phyloP scores from a whole-genome alignment of 2,797 vertebrate genomes.

The Sebastes steindachneri region DNA sequence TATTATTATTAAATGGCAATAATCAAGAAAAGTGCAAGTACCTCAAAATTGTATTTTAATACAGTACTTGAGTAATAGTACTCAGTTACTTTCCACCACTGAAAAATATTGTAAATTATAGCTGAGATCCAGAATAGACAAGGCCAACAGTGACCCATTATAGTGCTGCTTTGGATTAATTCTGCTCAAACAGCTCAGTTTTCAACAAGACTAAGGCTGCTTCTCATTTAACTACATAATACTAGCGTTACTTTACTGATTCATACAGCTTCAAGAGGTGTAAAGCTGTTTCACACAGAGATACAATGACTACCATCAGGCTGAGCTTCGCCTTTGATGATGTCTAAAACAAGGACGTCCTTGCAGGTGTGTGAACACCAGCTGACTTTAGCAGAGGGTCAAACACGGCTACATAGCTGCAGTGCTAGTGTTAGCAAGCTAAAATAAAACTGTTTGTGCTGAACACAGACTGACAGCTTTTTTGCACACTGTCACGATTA shows the following conservation, averaged over 20 bases:
- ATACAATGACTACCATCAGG: fast-evolving
- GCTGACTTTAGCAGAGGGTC: slow-evolving; percentile 58
- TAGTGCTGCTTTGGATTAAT: neutral
- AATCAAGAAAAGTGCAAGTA: neutral
- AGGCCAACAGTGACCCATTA: neutral
- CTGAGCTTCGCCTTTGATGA: neutral
- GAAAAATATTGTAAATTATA: neutral
- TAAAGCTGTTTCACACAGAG: neutral
- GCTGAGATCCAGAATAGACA: neutral
- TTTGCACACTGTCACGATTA: neutral
- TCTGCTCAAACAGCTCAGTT: neutral
- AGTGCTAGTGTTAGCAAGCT: slow-evolving; percentile 2
- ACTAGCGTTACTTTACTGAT: neutral
- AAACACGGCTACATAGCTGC: slow-evolving; percentile 21
- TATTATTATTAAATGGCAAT: no score
- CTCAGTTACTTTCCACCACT: neutral
- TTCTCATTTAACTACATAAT: neutral
- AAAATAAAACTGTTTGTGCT: neutral
- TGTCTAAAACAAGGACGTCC: slow-evolving; percentile 38
- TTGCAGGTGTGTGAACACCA: slow-evolving; percentile 42
- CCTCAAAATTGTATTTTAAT: neutral
- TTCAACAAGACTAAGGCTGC: neutral
- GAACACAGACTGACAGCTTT: neutral
- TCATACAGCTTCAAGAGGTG: fast-evolving
- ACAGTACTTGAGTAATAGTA: neutral